Evolutionary conservation across 1,140 invertebrate species (phyloP), one percentile per base, ranked within the genome.

Genomic region (Drusus annulatus): DNA sequence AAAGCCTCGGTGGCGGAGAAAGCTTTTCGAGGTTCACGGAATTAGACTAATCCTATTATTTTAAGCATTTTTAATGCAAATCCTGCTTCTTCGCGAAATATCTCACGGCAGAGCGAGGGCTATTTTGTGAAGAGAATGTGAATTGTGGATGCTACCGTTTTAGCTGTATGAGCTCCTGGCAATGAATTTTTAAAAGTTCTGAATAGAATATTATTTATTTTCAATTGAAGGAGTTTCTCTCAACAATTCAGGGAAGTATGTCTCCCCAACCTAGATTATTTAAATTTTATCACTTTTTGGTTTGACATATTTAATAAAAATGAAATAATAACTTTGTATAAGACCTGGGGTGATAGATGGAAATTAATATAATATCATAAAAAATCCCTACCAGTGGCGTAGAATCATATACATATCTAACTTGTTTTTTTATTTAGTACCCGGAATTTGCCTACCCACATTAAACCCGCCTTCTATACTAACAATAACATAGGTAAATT

Each of bases 41-140:
- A 82, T 82, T 78, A 80, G 58, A 76, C 56, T 82, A 82, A 82
- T 82, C 81, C 74, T 82, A 82, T 82, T 82, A 82, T 78, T 80
- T 82, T 80, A 80, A 82, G 75, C 78, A 82, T 82, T 82, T 82
- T 82, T 82, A 82, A 82, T 82, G 81, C 76, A 82, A 82, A 82
- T 80, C 71, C 51, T 60, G 19, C 17, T 36, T 81, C 36, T 76
- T 73, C 19, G 56, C 56, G 19, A 77, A 51, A 77, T 58, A 45
- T 62, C 74, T 36, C 54, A 54, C 19, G 23, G 28, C 17, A 17
- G 7, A 71, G 21, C 19, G 19, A 3, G 0, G 45, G 36, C 36
- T 13, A 45, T 45, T 45, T 7, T 45, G 36, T 10, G n/a, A n/a
- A 4, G 31, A 23, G 21, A 65, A 25, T 28, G 31, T n/a, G 65